Conservation (phyloP, 2,797 vertebrate genomes). For the Lophius americanus region DNA sequence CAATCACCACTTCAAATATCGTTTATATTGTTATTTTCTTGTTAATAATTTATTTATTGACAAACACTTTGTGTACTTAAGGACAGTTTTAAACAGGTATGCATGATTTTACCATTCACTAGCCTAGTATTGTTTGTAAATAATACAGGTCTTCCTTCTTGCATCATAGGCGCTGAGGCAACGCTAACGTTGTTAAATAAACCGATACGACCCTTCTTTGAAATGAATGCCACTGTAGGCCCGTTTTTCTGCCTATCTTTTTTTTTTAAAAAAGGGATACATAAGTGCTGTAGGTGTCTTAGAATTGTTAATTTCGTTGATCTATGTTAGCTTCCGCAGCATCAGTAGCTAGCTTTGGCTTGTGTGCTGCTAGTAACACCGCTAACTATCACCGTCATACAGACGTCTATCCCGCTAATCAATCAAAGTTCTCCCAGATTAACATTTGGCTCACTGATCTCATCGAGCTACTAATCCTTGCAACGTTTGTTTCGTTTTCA, state of each 20-base stretch:
- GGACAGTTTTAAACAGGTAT: neutral
- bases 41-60: neutral
- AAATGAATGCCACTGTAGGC: no score
- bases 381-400: neutral
- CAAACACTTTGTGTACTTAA: neutral
- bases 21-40: neutral
- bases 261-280: rapidly evolving
- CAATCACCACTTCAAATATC: neutral
- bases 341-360: constrained; percentile 44
- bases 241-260: neutral
- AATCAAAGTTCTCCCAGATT: neutral
- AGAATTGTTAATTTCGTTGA: neutral
- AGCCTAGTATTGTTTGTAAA: neutral
- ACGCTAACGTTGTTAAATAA: no score
- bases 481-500: constrained; percentile 69
- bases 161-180: no score
- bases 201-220: neutral
- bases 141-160: neutral
- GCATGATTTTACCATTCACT: neutral
- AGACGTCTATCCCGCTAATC: neutral
- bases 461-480: neutral
- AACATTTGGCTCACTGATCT: rapidly evolving
- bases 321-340: constrained; percentile 62
- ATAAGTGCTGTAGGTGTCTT: neutral
- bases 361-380: neutral